Conservation (phyloP, 2,797 vertebrate genomes). For the Darevskia mixta region DNA sequence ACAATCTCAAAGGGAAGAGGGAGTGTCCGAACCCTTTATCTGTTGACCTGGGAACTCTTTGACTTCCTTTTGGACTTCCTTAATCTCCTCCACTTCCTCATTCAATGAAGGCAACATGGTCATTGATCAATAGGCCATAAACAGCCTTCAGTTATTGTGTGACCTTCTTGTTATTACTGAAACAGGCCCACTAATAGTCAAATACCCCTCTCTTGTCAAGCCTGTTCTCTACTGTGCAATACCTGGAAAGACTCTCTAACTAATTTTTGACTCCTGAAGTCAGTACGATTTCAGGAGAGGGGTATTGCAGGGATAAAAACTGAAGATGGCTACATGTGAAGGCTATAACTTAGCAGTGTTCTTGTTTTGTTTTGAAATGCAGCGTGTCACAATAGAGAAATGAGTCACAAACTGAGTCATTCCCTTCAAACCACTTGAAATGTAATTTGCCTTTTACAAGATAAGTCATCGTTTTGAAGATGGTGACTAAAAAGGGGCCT, state of each 20-base stretch:
- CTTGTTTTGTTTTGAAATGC: constrained; percentile 30
- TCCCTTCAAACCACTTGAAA: constrained; percentile 37
- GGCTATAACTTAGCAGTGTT: constrained; percentile 37
- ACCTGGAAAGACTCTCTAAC: neutral
- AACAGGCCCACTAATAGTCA: neutral
- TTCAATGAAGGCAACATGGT: too few species aligned
- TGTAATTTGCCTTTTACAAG: constrained; percentile 45
- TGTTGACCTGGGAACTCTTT: neutral
- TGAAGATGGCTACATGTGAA: constrained; percentile 16
- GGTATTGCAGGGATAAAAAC: neutral
- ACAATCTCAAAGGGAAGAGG: neutral
- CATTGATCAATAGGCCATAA: too few species aligned
- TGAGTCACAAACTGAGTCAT: constrained; percentile 52
- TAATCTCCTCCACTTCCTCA: too few species aligned
- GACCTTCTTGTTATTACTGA: neutral
- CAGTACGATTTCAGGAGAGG: neutral
- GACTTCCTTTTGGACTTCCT: too few species aligned
- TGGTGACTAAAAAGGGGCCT: constrained; percentile 31
- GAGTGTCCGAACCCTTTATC: neutral
- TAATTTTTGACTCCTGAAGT: neutral
- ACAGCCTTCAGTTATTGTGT: neutral
- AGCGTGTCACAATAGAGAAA: constrained; percentile 44
- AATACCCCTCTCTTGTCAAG: neutral
- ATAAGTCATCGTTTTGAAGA: constrained; percentile 27
- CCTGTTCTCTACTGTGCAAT: neutral